These are phyloP conservation scores for Achatina immaculata DNA, from an alignment of 1,140 invertebrate species.

Conservation along the genomic window DNA sequence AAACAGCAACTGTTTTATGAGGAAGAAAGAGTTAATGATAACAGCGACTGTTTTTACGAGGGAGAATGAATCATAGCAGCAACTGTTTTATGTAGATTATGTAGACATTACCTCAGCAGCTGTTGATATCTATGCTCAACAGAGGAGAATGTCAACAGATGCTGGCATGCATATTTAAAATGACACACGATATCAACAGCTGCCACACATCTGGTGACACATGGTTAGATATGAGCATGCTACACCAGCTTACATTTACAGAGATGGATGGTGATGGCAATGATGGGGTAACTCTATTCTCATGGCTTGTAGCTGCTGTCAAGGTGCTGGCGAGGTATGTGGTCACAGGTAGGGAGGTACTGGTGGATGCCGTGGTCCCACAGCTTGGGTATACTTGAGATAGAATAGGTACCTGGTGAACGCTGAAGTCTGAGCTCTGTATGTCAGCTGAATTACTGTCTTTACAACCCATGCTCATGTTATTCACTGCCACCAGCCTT, in stretches of 20 bases:
- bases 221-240: too few species aligned
- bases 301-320: background rate
- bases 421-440: background rate
- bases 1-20: too few species aligned
- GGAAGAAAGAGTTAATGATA: too few species aligned
- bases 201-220: too few species aligned
- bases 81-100: too few species aligned
- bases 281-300: background rate
- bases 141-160: too few species aligned
- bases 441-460: background rate
- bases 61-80: too few species aligned
- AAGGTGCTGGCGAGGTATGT: background rate
- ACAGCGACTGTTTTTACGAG: too few species aligned
- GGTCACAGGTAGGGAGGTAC: background rate
- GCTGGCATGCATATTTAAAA: too few species aligned
- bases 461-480: background rate
- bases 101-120: too few species aligned
- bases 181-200: too few species aligned
- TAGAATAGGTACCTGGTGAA: background rate
- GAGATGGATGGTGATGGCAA: background rate
- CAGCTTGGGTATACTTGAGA: background rate
- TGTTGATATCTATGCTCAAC: too few species aligned
- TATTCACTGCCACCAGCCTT: background rate
- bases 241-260: background rate
- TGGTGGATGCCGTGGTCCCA: background rate